phyloP scores from a whole-genome alignment of 2,888 invertebrate species.

The Caradrina clavipalpis region DNA sequence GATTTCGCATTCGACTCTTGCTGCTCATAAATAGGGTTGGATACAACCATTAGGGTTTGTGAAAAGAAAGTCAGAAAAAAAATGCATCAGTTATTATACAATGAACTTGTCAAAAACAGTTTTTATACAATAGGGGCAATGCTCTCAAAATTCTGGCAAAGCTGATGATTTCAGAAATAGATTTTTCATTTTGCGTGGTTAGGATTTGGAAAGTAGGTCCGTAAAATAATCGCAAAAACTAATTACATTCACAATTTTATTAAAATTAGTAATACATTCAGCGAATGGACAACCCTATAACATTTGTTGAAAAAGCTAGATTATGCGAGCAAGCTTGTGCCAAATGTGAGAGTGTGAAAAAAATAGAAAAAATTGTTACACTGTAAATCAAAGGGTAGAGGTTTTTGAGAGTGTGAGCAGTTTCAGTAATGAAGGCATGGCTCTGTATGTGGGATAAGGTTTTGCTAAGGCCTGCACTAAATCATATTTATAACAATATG shows the following conservation, averaged over 20 bases:
- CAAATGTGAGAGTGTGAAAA: conserved; percentile 51
- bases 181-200: neutral
- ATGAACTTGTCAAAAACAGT: neutral
- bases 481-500: neutral
- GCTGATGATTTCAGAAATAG: neutral
- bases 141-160: neutral
- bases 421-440: conserved; percentile 22
- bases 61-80: neutral
- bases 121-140: neutral
- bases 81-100: neutral
- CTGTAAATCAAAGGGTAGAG: conserved; percentile 28
- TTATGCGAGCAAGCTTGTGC: conserved; percentile 56
- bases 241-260: neutral
- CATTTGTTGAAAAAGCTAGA: conserved; percentile 52
- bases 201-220: neutral
- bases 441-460: conserved; percentile 11
- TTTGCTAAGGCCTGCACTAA: conserved; percentile 9
- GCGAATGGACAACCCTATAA: conserved; percentile 42
- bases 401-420: conserved; percentile 30
- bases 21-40: conserved; percentile 58
- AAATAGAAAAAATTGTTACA: conserved; percentile 28
- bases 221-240: neutral
- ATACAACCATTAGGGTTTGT: neutral
- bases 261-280: neutral
- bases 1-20: conserved; percentile 68